A percentile compares a stretch with the other conserved stretches of the same genome.
phyloP scores from a whole-genome alignment of 2,888 invertebrate species.

The Diarsia rubi region DNA sequence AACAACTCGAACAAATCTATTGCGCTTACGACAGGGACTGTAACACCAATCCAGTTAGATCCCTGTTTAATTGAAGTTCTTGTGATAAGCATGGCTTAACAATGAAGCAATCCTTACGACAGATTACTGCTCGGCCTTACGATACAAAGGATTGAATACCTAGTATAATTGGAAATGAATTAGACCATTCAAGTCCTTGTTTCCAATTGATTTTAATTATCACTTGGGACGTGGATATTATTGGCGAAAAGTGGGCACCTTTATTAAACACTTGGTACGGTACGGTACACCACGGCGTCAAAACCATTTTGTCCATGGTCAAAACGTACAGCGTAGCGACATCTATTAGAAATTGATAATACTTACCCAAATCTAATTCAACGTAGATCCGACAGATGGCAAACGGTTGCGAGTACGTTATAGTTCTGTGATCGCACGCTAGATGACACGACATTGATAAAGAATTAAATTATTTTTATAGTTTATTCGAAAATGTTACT shows the following conservation, averaged over 20 bases:
- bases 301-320: too few relatives aligned
- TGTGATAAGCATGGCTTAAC: conserved; percentile 69
- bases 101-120: conserved; percentile 57
- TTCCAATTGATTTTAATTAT: not conserved
- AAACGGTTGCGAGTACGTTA: not conserved
- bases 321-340: conserved; percentile 5
- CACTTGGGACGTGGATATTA: not conserved
- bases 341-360: conserved; percentile 25
- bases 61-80: conserved; percentile 71
- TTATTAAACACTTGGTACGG: not conserved
- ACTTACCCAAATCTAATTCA: not conserved
- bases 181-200: not conserved
- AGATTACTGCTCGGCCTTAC: conserved; percentile 53
- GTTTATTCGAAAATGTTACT: not conserved
- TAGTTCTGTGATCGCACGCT: not conserved
- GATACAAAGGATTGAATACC: conserved; percentile 35
- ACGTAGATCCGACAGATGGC: conserved; percentile 3
- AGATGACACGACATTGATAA: conserved; percentile 21
- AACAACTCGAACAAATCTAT: conserved; percentile 31
- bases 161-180: conserved; percentile 30
- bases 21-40: conserved; percentile 10
- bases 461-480: not conserved
- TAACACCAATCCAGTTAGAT: conserved; percentile 63
- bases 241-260: not conserved
- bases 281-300: not conserved